phyloP scores from a whole-genome alignment of 2,113 vertebrate species.

The Hemichromis elongatus region DNA sequence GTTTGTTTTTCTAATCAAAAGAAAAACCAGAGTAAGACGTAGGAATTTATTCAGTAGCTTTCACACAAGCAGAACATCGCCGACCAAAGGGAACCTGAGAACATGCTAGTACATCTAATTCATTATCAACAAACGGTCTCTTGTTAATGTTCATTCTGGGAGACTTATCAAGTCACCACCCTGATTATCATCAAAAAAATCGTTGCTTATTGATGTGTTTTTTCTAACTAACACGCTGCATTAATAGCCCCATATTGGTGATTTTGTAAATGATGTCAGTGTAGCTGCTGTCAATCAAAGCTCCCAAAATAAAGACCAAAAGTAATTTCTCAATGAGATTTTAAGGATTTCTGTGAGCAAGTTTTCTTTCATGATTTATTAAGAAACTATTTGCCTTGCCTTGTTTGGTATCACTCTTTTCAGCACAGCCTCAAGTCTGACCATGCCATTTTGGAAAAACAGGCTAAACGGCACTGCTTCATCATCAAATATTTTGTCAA shows the following conservation, averaged over 20 bases:
- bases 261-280: not conserved
- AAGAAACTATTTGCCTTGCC: no score
- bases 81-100: not conserved
- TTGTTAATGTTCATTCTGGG: not conserved
- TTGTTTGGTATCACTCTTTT: no score
- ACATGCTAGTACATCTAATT: not conserved
- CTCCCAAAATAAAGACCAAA: not conserved
- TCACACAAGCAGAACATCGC: not conserved
- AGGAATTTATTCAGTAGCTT: not conserved
- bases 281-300: not conserved
- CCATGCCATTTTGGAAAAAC: no score
- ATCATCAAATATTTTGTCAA: no score
- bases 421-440: no score
- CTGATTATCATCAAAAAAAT: not conserved
- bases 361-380: not conserved
- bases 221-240: not conserved
- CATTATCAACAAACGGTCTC: not conserved
- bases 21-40: not conserved
- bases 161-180: not conserved
- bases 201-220: not conserved
- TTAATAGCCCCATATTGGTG: not conserved
- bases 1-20: not conserved
- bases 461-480: no score
- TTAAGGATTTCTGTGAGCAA: not conserved
- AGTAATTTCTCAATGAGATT: not conserved